Evolutionary conservation across 2,113 vertebrate genomes (phyloP).

Genomic region (Diadophis punctatus): DNA sequence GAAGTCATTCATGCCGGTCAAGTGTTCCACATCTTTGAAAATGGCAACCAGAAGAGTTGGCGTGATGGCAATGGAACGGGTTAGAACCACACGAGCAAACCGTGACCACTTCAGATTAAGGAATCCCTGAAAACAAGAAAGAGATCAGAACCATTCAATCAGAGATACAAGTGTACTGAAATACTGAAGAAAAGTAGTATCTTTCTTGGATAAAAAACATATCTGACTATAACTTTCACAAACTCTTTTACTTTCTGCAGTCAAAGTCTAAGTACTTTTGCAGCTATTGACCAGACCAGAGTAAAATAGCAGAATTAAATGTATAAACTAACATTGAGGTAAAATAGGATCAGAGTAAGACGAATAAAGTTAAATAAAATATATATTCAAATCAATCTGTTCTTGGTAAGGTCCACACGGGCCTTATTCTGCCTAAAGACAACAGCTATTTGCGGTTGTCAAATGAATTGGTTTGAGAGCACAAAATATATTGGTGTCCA

Average conservation of each 20-base stretch:
- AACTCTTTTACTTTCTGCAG: not conserved
- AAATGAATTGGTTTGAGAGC: not conserved
- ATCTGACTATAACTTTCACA: not conserved
- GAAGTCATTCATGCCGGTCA: constrained; percentile 96
- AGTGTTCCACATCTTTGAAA: constrained; percentile 83
- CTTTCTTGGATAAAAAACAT: not conserved
- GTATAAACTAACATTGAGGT: not conserved
- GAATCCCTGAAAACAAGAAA: constrained; percentile 76
- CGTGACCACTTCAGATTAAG: constrained; percentile 92
- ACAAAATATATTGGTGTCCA: not conserved
- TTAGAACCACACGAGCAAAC: constrained; percentile 87
- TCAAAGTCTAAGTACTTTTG: not conserved
- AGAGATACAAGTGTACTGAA: not conserved
- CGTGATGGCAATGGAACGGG: constrained; percentile 85
- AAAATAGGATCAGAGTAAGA: too few species aligned
- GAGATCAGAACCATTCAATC: not conserved
- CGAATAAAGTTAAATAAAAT: not conserved
- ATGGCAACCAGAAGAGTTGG: constrained; percentile 87
- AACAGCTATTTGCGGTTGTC: not conserved
- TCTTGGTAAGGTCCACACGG: not conserved
- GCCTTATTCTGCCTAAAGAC: not conserved
- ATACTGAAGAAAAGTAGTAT: not conserved
- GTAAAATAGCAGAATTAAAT: not conserved
- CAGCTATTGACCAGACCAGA: not conserved
- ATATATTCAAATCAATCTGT: not conserved